Evolutionary conservation across 2,888 invertebrate genomes (phyloP).

Genomic region (Ennomos quercinarius): DNA sequence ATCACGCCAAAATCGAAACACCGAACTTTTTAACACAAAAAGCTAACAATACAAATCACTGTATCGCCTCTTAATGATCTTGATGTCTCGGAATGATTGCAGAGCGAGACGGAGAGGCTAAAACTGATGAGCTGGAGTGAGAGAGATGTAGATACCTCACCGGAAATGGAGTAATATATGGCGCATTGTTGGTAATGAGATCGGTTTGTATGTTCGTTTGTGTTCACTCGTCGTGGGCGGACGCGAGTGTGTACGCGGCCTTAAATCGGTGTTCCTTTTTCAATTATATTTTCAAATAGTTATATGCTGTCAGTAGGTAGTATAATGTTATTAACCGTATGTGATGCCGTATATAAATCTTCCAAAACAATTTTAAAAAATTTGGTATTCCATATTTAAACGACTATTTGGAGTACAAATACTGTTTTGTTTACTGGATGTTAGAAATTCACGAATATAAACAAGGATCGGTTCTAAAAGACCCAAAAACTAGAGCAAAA

Average conservation of each 20-base stretch:
- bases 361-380: too few relatives aligned
- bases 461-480: not conserved
- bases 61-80: slow-evolving; percentile 81
- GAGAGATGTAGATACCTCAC: slow-evolving; percentile 65
- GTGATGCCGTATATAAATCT: not conserved
- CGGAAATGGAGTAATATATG: slow-evolving; percentile 83
- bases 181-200: slow-evolving; percentile 84
- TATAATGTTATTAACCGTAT: not conserved
- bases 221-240: slow-evolving; percentile 70
- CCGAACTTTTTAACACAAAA: slow-evolving; percentile 35
- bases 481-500: slow-evolving; percentile 18
- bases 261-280: slow-evolving; percentile 51
- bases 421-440: too few relatives aligned
- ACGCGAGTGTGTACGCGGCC: slow-evolving; percentile 45
- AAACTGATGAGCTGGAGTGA: slow-evolving; percentile 43
- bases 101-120: slow-evolving; percentile 53
- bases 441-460: too few relatives aligned
- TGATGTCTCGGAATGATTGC: slow-evolving; percentile 70
- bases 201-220: slow-evolving; percentile 72
- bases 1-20: slow-evolving; percentile 37
- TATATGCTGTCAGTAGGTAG: slow-evolving; percentile 12
- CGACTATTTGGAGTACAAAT: too few relatives aligned
- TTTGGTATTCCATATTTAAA: too few relatives aligned
- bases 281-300: slow-evolving; percentile 45
- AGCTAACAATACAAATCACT: slow-evolving; percentile 70